Base-by-base conservation (phyloP, 2,888 invertebrate species). In the Atethmia centrago region DNA sequence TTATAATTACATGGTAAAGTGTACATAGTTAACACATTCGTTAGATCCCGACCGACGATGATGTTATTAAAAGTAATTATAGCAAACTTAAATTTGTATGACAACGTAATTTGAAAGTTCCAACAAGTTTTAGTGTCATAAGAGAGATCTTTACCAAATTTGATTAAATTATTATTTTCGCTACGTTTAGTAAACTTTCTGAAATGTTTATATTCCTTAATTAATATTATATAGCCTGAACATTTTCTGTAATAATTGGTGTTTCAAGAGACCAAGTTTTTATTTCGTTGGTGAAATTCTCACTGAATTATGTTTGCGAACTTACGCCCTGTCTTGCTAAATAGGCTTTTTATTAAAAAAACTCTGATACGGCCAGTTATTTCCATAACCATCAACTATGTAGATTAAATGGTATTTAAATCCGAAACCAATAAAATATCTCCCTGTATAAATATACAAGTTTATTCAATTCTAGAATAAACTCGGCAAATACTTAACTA, bases 1-100 rank as follows among this genome's bases (percentile, higher is more conserved):
- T 77, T 28, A 55, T 74, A 55, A 77, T 77, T 77, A 42, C 19
- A 55, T 12, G 14, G 25, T 73, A 14, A 59, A 31, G 16, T 72
- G 62, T 76, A 51, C 19, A 36, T 70, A 53, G 53, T 61, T 74
- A 64, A 53, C 49, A 74, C 31, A 64, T 80, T 65, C n/a, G 74
- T 64, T 25, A 42, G 21, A 25, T 42, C 51, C 31, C 58, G 40
- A 2, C 16, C 2, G 1, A 40, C n/a, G 21, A 59, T 61, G 25
- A 49, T 28, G 42, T 56, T 55, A 45, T 76, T 71, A 71, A 25
- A 9, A 36, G 31, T 40, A 64, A 64, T 53, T 49, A 42, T 49
- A 40, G 31, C 47, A 0, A 19, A 58, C 5, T 31, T 36, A 21
- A 42, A 47, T 73, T 59, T 40, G 3, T 8, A n/a, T 58, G n/a